phyloP scores from a whole-genome alignment of 2,888 invertebrate species.

The Ceraclea dissimilis region DNA sequence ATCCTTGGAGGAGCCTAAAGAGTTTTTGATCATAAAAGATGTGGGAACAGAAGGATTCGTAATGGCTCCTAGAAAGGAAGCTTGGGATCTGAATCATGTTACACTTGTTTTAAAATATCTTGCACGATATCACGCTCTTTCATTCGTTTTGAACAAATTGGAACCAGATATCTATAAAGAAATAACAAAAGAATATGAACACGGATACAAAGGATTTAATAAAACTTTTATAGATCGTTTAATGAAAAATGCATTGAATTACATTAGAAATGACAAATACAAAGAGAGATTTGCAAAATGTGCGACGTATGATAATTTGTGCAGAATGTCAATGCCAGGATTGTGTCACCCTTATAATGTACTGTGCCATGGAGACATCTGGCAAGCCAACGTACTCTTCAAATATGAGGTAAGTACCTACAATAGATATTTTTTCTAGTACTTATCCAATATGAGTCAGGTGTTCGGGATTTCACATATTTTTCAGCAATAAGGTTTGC shows the following conservation, averaged over 20 bases:
- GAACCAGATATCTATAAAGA: conserved; percentile 28
- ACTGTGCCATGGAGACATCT: conserved; percentile 18
- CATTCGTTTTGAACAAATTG: conserved; percentile 29
- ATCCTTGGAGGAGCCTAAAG: conserved; percentile 8
- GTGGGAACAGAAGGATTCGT: conserved; percentile 7
- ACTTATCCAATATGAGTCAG: no score
- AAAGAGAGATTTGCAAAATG: conserved; percentile 1
- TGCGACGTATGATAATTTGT: conserved; percentile 5
- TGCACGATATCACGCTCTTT: conserved; percentile 30
- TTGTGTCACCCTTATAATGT: conserved; percentile 7
- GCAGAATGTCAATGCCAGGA: background rate
- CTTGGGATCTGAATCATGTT: conserved; percentile 30
- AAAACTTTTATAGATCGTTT: background rate
- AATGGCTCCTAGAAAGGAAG: conserved; percentile 16
- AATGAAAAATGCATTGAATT: conserved; percentile 1
- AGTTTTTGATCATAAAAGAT: conserved; percentile 27
- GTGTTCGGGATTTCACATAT: no score
- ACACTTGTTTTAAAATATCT: conserved; percentile 28
- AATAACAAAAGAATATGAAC: conserved; percentile 4
- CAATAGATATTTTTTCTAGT: background rate
- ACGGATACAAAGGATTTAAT: background rate
- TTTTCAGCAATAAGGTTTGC: no score
- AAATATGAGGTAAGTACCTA: conserved; percentile 32
- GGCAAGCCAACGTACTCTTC: conserved; percentile 33
- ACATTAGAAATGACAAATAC: conserved; percentile 3